phyloP scores from a whole-genome alignment of 1,140 invertebrate genomes.

The Drosophila busckii region DNA sequence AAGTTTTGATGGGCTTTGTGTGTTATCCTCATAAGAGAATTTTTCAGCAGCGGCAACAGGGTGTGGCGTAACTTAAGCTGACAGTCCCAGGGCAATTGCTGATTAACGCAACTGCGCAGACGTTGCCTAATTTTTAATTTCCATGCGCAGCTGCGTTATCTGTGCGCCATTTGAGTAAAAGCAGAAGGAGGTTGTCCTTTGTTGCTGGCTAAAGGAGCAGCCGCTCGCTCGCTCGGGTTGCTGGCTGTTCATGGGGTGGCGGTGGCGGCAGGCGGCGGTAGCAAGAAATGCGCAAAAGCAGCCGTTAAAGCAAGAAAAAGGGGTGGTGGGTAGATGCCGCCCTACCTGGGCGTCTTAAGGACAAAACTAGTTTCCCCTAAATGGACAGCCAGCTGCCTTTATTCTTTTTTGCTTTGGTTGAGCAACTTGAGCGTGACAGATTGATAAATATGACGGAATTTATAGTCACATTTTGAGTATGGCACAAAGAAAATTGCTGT shows the following conservation, averaged over 20 bases:
- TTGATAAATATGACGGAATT: conserved; percentile 55
- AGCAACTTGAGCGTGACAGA: conserved; percentile 50
- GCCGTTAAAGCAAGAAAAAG: conserved; percentile 25
- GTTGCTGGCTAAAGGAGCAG: conserved; percentile 51
- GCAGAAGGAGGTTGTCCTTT: conserved; percentile 16
- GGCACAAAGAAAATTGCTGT: conserved; percentile 28
- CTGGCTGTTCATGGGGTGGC: conserved; percentile 50
- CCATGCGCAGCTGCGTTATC: conserved; percentile 46
- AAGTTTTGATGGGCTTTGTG: no score
- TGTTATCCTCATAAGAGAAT: not conserved
- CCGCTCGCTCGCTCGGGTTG: conserved; percentile 39
- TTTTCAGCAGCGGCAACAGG: conserved; percentile 11
- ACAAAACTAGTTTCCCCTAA: conserved; percentile 61
- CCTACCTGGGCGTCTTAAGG: conserved; percentile 9
- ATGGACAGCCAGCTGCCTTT: conserved; percentile 47
- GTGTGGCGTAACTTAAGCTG: not conserved
- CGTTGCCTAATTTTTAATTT: conserved; percentile 40
- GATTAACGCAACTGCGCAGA: conserved; percentile 25
- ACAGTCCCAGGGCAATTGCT: conserved; percentile 21
- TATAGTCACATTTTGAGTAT: conserved; percentile 34
- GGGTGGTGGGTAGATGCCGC: conserved; percentile 33
- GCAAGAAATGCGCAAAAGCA: conserved; percentile 52
- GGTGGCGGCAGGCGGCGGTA: conserved; percentile 49
- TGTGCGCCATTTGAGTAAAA: conserved; percentile 2
- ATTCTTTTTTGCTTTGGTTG: not conserved